Evolutionary conservation across 2,797 vertebrate genomes (phyloP).

Genomic region (Pogoniulus pusillus): DNA sequence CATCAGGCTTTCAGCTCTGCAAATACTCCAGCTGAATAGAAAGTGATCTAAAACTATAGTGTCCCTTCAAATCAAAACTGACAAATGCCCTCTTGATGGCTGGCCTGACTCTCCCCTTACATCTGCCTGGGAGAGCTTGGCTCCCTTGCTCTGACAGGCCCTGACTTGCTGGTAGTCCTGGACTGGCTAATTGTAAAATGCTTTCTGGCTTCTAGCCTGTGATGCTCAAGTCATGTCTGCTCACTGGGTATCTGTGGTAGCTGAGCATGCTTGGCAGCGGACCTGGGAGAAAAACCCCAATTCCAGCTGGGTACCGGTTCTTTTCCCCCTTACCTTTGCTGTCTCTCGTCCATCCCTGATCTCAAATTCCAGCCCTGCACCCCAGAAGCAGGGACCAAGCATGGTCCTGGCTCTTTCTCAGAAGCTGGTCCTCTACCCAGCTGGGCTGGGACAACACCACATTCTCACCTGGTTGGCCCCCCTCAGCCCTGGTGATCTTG

Average conservation of each 20-base stretch:
- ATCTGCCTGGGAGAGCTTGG: neutral
- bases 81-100: neutral
- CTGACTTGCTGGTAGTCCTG: neutral
- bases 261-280: neutral
- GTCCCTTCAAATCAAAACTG: neutral
- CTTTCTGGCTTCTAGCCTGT: neutral
- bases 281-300: neutral
- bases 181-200: constrained; percentile 15
- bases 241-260: neutral
- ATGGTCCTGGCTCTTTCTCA: neutral
- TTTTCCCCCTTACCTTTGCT: neutral
- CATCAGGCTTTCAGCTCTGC: neutral
- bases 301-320: neutral
- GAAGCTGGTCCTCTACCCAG: neutral
- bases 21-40: neutral
- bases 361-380: neutral
- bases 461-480: constrained; percentile 87
- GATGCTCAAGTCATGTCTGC: neutral
- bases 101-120: neutral
- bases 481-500: constrained; percentile 85
- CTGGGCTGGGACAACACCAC: fast-evolving
- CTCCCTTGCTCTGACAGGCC: constrained; percentile 9
- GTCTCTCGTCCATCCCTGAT: neutral
- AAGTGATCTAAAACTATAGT: neutral
- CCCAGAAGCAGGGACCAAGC: neutral